phyloP scores from a whole-genome alignment of 2,113 vertebrate genomes.

The Callipepla californica region DNA sequence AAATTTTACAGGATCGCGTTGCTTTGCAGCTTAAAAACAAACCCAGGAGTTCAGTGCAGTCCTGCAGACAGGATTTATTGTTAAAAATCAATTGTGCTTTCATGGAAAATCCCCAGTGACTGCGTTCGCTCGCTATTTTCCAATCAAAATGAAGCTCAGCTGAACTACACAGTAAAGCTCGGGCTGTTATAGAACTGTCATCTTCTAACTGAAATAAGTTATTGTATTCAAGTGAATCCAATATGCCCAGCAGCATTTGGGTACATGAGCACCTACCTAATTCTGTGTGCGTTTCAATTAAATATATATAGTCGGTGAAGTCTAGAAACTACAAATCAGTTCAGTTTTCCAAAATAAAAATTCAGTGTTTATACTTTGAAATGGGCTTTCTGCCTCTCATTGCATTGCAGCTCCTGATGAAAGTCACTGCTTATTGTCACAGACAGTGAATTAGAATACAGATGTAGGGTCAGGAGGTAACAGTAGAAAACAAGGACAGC shows the following conservation, averaged over 20 bases:
- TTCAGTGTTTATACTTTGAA: background rate
- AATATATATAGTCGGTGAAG: background rate
- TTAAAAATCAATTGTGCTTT: conserved; percentile 64
- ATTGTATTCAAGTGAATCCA: background rate
- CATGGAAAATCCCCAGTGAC: conserved; percentile 49
- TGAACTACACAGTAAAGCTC: background rate
- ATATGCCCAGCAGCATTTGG: background rate
- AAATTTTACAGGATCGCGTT: background rate
- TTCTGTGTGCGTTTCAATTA: conserved; percentile 16
- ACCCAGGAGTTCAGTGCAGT: conserved; percentile 16
- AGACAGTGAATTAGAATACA: background rate
- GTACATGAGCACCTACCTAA: background rate
- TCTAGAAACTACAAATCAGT: conserved; percentile 18
- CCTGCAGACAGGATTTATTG: conserved; percentile 38
- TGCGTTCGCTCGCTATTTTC: conserved; percentile 42
- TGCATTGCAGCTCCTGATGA: background rate
- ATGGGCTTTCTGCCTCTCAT: background rate
- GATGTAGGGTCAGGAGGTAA: background rate
- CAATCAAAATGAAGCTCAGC: conserved; percentile 5
- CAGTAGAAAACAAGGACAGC: background rate
- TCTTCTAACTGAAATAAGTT: conserved; percentile 10
- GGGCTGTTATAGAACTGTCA: background rate
- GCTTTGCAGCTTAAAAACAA: conserved; percentile 16
- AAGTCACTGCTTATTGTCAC: background rate
- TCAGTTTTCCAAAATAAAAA: background rate